phyloP scores from a whole-genome alignment of 2,113 vertebrate species.

The Amblyopsis rosae region DNA sequence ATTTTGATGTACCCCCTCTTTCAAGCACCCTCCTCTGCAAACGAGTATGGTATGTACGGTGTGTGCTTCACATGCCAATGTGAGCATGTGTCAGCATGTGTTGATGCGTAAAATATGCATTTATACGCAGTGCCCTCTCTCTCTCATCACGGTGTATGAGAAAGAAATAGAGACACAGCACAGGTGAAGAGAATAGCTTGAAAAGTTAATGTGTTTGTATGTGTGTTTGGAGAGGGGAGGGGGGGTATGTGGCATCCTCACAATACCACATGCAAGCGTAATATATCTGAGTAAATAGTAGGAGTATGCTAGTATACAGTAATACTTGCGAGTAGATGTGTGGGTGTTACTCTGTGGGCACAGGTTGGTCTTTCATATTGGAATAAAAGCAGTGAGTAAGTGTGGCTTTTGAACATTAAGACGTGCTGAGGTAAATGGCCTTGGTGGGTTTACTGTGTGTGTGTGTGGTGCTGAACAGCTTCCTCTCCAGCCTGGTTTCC shows the following conservation, averaged over 20 bases:
- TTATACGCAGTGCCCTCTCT: not conserved
- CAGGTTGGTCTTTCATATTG: constrained; percentile 14
- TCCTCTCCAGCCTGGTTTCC: constrained; percentile 20
- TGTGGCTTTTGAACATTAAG: constrained; percentile 32
- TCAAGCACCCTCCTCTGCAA: too few species aligned
- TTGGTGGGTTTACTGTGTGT: constrained; percentile 19
- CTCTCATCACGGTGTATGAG: not conserved
- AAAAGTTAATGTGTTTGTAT: too few species aligned
- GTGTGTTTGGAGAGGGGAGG: not conserved
- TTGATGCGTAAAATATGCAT: constrained; percentile 1
- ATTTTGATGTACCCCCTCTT: too few species aligned
- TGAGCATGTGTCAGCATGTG: not conserved
- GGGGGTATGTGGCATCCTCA: not conserved
- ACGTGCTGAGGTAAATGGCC: constrained; percentile 17
- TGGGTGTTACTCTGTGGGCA: not conserved
- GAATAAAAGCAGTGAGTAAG: constrained; percentile 11
- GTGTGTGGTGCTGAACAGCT: constrained; percentile 21
- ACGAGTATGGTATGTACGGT: not conserved
- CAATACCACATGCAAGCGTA: not conserved
- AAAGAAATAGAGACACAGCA: not conserved
- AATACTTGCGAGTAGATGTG: not conserved
- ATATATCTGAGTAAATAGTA: not conserved
- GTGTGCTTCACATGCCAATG: not conserved
- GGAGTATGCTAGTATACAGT: too few species aligned
- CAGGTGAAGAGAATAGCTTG: not conserved